A percentile compares a stretch with the other conserved stretches of the same genome.
Conservation (phyloP, 2,797 vertebrate species). For the Bradypus variegatus region DNA sequence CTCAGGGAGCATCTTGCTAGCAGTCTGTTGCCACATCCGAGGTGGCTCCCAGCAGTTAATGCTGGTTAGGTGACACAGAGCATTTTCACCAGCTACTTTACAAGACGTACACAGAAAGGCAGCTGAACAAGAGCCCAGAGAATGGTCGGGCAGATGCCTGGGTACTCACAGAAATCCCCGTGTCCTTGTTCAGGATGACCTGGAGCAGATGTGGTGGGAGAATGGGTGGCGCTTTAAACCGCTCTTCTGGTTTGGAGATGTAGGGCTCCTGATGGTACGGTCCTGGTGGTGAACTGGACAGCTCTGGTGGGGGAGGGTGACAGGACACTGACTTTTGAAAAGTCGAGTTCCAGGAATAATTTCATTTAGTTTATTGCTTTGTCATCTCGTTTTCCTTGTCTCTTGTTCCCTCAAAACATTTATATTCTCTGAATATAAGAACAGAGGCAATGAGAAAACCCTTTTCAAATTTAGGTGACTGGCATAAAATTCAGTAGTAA, state of each 20-base stretch:
- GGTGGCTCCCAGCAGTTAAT: background rate
- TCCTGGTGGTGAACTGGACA: slow-evolving; percentile 96
- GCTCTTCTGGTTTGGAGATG: slow-evolving; percentile 83
- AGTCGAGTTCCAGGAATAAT: background rate
- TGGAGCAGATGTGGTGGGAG: slow-evolving; percentile 95
- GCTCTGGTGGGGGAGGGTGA: slow-evolving; percentile 74
- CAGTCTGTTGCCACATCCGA: accelerated
- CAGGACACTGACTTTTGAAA: background rate
- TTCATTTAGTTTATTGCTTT: background rate
- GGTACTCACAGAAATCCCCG: slow-evolving; percentile 89
- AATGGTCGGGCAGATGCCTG: accelerated
- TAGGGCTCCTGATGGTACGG: slow-evolving; percentile 94
- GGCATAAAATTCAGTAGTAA: background rate
- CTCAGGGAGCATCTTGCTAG: too few relatives aligned
- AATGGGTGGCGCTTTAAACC: slow-evolving; percentile 88
- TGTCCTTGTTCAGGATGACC: slow-evolving; percentile 99
- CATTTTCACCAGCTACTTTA: background rate
- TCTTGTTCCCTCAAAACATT: background rate
- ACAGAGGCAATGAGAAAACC: background rate
- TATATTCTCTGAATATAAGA: background rate
- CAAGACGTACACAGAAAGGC: background rate
- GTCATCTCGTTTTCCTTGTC: background rate
- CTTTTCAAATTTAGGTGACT: background rate
- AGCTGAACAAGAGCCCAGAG: accelerated
- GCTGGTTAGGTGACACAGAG: accelerated